Evolutionary conservation across 1,140 invertebrate genomes (phyloP), one percentile per base, ranked within the genome.

Genomic region (Drosophila yakuba): DNA sequence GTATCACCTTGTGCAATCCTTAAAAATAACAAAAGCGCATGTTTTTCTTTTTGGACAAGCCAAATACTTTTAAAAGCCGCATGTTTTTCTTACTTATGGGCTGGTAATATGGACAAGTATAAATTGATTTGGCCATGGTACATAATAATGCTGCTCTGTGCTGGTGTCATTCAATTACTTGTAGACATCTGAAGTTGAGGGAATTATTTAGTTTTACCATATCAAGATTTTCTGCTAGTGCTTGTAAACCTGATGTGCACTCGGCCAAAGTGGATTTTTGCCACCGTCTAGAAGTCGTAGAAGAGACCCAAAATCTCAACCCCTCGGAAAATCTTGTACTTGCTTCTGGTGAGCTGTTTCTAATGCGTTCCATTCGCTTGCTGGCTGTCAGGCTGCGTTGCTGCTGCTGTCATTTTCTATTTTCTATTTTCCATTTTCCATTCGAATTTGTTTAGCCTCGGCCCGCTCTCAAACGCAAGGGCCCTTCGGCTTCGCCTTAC

Each of bases 221-320:
- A 59, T 59, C 17, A 23, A 20, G 38, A 50, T 51, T 25, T 64
- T 68, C 28, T 50, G 47, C 14, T 50, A 64, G 64, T 68, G 64
- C 64, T 54, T 74, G 51, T 47, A 55, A 64, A 62, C 43, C 64
- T 69, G 71, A 69, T 74, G 79, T 83, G 80, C 84, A 88, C 79
- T 88, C 64, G 50, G 50, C 57, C 74, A 89, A 78, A 88, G 83
- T 83, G 84, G 73, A 89, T 89, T 80, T 78, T 79, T 82, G 71
- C 66, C 69, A 81, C 54, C 52, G 63, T 48, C 63, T 51, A 12
- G 17, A 50, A 67, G 28, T 41, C 64, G 51, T 10, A 5, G 51
- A 11, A 11, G 28, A 39, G 1, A n/a, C 36, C 12, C 39, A 50
- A 15, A 35, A 15, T 8, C 14, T 45, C n/a, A 1, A 17, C 35